These are phyloP conservation scores for Charanyca ferruginea DNA, from an alignment of 2,888 invertebrate species.

Conservation along the genomic window DNA sequence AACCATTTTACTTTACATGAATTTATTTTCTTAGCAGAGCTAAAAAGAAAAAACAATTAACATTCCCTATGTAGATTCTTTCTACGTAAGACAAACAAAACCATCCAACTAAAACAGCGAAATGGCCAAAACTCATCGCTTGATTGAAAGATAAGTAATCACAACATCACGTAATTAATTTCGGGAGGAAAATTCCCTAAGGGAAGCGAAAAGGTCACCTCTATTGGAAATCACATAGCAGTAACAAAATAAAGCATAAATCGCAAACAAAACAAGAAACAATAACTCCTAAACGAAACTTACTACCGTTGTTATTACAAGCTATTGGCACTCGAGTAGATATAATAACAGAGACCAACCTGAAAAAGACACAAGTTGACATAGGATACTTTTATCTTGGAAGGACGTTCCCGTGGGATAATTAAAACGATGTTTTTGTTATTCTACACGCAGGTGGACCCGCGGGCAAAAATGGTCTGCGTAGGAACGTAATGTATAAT, in stretches of 20 bases:
- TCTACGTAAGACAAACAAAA: background rate
- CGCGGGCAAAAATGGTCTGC: background rate
- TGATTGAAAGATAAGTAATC: conserved; percentile 31
- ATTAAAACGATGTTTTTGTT: conserved; percentile 1
- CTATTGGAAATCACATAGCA: conserved; percentile 24
- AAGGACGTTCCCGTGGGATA: background rate
- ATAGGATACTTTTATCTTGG: background rate
- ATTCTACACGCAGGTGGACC: background rate
- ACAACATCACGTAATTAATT: conserved; percentile 32
- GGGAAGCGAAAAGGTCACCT: conserved; percentile 15
- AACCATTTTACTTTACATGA: no score
- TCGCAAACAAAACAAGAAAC: conserved; percentile 43
- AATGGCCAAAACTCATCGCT: conserved; percentile 5
- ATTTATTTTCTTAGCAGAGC: no score
- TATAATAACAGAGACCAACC: conserved; percentile 6
- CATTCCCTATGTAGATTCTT: background rate
- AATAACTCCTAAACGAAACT: conserved; percentile 37
- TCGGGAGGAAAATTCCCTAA: background rate
- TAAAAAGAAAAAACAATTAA: no score
- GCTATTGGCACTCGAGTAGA: conserved; percentile 16
- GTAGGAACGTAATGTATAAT: no score
- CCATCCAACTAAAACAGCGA: conserved; percentile 8
- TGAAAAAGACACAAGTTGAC: background rate
- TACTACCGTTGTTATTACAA: conserved; percentile 37
- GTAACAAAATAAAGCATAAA: conserved; percentile 35